phyloP scores from a whole-genome alignment of 2,888 invertebrate genomes.

The Chymomyza caudatula region DNA sequence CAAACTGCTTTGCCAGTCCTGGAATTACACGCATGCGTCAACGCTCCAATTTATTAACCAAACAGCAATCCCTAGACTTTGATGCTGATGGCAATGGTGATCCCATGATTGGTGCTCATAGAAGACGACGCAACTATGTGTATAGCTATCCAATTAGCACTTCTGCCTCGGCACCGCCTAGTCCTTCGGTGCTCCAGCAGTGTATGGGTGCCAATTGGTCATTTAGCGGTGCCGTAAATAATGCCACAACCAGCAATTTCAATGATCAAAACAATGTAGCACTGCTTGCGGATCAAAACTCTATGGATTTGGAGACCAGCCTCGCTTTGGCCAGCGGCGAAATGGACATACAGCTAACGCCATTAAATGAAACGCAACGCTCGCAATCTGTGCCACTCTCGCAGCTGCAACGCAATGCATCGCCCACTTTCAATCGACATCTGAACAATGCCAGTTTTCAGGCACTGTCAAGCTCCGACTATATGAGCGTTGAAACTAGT shows the following conservation, averaged over 20 bases:
- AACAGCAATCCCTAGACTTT: constrained; percentile 74
- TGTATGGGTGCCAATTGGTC: constrained; percentile 49
- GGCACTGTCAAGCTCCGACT: constrained; percentile 36
- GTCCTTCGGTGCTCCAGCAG: constrained; percentile 79
- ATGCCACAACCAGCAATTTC: constrained; percentile 41
- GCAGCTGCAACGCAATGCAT: constrained; percentile 68
- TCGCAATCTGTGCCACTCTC: constrained; percentile 89
- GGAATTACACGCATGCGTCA: constrained; percentile 86
- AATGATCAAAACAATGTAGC: constrained; percentile 74
- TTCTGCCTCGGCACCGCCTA: constrained; percentile 83
- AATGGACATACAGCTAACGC: constrained; percentile 36
- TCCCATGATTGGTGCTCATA: constrained; percentile 75
- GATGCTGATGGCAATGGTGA: constrained; percentile 62
- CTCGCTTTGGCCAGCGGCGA: constrained; percentile 53
- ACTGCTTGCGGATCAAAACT: constrained; percentile 70
- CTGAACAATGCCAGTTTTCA: constrained; percentile 22
- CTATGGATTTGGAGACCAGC: constrained; percentile 74
- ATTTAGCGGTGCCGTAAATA: constrained; percentile 32
- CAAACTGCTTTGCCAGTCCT: constrained; percentile 86
- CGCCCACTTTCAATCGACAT: constrained; percentile 71
- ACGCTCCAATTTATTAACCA: constrained; percentile 79
- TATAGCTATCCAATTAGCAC: constrained; percentile 62
- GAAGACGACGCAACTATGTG: constrained; percentile 66
- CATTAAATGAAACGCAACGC: constrained; percentile 76
- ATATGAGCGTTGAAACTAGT: constrained; percentile 78